phyloP scores from a whole-genome alignment of 2,797 vertebrate genomes.

The Gobionotothen gibberifrons region DNA sequence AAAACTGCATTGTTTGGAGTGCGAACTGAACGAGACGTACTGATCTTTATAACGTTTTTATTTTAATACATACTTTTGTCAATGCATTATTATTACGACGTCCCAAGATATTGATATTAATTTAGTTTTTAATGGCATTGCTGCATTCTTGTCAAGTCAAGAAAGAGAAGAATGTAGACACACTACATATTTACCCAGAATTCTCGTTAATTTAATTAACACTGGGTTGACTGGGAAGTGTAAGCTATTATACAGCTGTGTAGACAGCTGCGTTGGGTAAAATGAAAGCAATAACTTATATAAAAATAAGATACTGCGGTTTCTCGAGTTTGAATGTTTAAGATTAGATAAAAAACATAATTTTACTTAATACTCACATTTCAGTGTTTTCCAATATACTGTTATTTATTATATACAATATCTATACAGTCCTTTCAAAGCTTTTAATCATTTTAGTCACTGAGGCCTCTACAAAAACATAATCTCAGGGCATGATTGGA shows the following conservation, averaged over 20 bases:
- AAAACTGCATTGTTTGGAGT: too few relatives aligned
- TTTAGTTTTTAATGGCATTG: too few relatives aligned
- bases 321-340: not conserved
- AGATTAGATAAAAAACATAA: not conserved
- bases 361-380: not conserved
- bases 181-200: too few relatives aligned
- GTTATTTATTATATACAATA: not conserved
- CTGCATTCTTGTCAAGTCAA: too few relatives aligned
- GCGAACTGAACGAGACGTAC: too few relatives aligned
- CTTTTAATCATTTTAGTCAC: slow-evolving; percentile 63
- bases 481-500: slow-evolving; percentile 63
- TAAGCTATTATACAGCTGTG: not conserved
- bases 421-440: slow-evolving; percentile 15
- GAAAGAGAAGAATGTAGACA: too few relatives aligned
- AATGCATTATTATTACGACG: too few relatives aligned
- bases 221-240: not conserved
- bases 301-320: not conserved
- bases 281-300: not conserved
- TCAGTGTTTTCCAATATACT: not conserved
- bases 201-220: too few relatives aligned
- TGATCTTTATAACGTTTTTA: too few relatives aligned
- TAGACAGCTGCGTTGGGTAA: not conserved
- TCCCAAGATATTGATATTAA: too few relatives aligned
- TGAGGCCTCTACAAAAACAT: slow-evolving; percentile 55
- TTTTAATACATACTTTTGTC: too few relatives aligned